Percentiles rank a stretch among this genome's conserved stretches.
These are phyloP conservation scores for Barypeithes pellucidus DNA, from an alignment of 2,888 invertebrate genomes.

Conservation along the genomic window DNA sequence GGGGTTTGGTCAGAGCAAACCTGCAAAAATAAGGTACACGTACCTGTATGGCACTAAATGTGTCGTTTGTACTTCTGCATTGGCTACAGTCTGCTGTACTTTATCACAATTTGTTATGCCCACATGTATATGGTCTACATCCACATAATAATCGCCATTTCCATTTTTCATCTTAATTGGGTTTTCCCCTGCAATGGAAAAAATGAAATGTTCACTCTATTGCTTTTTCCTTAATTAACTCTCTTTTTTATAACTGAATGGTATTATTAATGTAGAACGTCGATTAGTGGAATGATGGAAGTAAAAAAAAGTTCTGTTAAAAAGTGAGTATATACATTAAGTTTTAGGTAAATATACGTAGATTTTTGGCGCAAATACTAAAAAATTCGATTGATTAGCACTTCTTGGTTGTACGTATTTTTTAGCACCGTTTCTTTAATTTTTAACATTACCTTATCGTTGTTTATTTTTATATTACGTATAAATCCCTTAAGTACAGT, in stretches of 20 bases:
- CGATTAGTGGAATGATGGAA: slow-evolving; percentile 1
- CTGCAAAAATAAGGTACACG: too few relatives aligned
- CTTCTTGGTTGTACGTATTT: too few relatives aligned
- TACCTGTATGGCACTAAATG: slow-evolving; percentile 70
- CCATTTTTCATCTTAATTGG: slow-evolving; percentile 63
- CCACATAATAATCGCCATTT: slow-evolving; percentile 65
- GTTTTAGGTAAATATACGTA: too few relatives aligned
- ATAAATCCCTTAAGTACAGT: too few relatives aligned
- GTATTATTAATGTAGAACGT: background rate
- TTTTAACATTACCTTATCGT: too few relatives aligned
- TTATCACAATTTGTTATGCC: slow-evolving; percentile 51
- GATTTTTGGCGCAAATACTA: too few relatives aligned
- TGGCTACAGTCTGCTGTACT: slow-evolving; percentile 48
- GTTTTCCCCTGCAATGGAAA: slow-evolving; percentile 52
- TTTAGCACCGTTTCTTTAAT: too few relatives aligned
- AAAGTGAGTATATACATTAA: background rate
- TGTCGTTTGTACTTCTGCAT: slow-evolving; percentile 71
- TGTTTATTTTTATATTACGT: too few relatives aligned
- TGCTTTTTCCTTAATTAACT: background rate
- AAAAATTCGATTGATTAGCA: too few relatives aligned
- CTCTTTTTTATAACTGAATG: background rate
- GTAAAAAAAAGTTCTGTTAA: background rate
- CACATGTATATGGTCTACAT: slow-evolving; percentile 65
- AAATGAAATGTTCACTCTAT: slow-evolving; percentile 6
- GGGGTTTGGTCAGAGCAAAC: too few relatives aligned